phyloP scores from a whole-genome alignment of 2,113 vertebrate genomes.

The Felis chaus region DNA sequence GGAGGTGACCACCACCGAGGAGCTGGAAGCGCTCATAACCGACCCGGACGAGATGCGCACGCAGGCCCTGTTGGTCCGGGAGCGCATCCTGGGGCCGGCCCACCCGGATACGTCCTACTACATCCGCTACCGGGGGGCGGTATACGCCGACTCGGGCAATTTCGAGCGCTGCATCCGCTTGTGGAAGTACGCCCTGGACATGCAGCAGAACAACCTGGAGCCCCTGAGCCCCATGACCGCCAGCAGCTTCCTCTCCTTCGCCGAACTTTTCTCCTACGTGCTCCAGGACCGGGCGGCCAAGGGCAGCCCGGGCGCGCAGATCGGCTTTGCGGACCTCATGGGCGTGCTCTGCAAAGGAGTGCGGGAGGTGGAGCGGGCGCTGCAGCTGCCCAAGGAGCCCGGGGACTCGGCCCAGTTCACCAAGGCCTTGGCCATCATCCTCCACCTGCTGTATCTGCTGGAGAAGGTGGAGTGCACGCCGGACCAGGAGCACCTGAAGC shows the following conservation, averaged over 20 bases:
- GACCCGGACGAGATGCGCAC: constrained; percentile 98
- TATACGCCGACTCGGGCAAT: constrained; percentile 96
- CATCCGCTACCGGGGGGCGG: constrained; percentile 95
- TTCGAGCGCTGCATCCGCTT: constrained; percentile 96
- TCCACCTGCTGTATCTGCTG: constrained; percentile 93
- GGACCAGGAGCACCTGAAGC: constrained; percentile 94
- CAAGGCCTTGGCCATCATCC: constrained; percentile 94
- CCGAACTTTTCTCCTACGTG: constrained; percentile 96
- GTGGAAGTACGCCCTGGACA: constrained; percentile 97
- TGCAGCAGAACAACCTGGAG: constrained; percentile 96
- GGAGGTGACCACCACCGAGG: constrained; percentile 90
- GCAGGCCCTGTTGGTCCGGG: constrained; percentile 94
- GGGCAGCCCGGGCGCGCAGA: constrained; percentile 89
- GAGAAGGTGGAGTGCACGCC: constrained; percentile 93
- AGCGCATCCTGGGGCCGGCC: constrained; percentile 95
- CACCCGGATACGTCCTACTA: constrained; percentile 98
- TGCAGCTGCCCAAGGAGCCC: constrained; percentile 90
- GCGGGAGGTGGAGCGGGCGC: constrained; percentile 94
- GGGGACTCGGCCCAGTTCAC: constrained; percentile 93
- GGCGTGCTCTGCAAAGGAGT: constrained; percentile 94
- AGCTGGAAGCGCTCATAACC: constrained; percentile 94
- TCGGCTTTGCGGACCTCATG: constrained; percentile 95
- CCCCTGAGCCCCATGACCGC: constrained; percentile 97
- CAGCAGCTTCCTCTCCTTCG: constrained; percentile 96
- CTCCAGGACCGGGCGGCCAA: constrained; percentile 96